A percentile compares a stretch with the other conserved stretches of the same genome.
These are phyloP conservation scores for Probaryconus sp. DNA, from an alignment of 1,140 invertebrate genomes.

Conservation along the genomic window DNA sequence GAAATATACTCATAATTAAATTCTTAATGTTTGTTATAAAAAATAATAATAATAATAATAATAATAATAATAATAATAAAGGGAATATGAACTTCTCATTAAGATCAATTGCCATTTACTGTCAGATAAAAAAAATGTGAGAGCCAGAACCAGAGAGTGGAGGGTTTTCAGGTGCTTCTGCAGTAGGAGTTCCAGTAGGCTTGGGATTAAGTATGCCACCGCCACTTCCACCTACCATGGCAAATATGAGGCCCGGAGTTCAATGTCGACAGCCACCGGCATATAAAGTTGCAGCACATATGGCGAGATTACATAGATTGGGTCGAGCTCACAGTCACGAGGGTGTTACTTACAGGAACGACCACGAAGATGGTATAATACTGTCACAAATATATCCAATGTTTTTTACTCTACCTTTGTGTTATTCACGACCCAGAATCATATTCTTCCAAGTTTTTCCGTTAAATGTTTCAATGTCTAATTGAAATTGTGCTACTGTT, in stretches of 20 bases:
- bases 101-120: too few species aligned
- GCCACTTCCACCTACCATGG: constrained; percentile 67
- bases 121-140: constrained; percentile 16
- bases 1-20: constrained; percentile 1
- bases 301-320: constrained; percentile 86
- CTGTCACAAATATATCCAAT: constrained; percentile 80
- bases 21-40: too few species aligned
- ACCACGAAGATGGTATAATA: constrained; percentile 85
- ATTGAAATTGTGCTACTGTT: too few species aligned
- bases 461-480: too few species aligned
- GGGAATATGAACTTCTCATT: too few species aligned
- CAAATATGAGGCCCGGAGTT: constrained; percentile 57
- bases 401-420: constrained; percentile 45
- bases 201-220: constrained; percentile 71
- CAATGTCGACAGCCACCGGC: constrained; percentile 82
- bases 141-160: constrained; percentile 71
- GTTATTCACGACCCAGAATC: constrained; percentile 19
- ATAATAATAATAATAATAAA: too few species aligned
- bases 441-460: constrained; percentile 1
- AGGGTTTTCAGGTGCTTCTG: constrained; percentile 77
- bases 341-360: constrained; percentile 84
- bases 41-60: too few species aligned
- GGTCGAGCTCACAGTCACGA: constrained; percentile 92
- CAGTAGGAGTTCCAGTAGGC: constrained; percentile 64
- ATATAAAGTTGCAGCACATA: constrained; percentile 88